Evolutionary conservation across 2,797 vertebrate genomes (phyloP), one percentile per base, ranked within the genome.

Genomic region (Danionella dracula): DNA sequence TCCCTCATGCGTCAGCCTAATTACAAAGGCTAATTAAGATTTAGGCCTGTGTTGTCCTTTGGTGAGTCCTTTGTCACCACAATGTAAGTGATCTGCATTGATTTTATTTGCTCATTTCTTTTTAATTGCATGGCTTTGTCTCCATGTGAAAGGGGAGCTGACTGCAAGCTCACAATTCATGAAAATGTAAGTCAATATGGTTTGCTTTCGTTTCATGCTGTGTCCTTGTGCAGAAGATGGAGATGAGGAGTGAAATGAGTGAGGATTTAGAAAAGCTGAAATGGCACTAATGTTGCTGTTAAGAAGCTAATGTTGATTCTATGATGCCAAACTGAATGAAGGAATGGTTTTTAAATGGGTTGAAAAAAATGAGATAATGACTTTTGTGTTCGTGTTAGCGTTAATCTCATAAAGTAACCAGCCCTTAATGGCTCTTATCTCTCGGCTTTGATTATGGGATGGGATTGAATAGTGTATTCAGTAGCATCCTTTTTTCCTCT

Each of bases 81-180:
- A 70, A 63, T 83, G 85, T 77, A 86, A 88, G 78, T 37, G 73
- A 88, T 85, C 82, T 54, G 64, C 71, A 89, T 88, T 85, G 87
- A 89, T 87, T 87, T 81, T 79, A 84, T 86, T 83, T 83, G 79
- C 81, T 87, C 84, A 84, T 88, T 86, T 82, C 77, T 86, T 85
- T 87, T 87, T 88, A 87, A 88, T 88, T 85, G 79, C 78, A 71
- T 65, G 77, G 83, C 81, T 80, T 72, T 81, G 74, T 77, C 66
- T 86, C 79, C 73, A 70, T 51, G 35, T 78, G 85, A 86, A 87
- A 89, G 79, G 35, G 37, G 71, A 87, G 53, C n/a, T n/a, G n/a
- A n/a, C n/a, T n/a, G n/a, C n/a, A n/a, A n/a, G n/a, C 84, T 76
- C 73, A 68, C 65, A 56, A 65, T 73, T 72, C 73, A 70, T 62